Base-by-base conservation (phyloP, 2,797 vertebrate genomes). In the Pseudochromis fuscus region DNA sequence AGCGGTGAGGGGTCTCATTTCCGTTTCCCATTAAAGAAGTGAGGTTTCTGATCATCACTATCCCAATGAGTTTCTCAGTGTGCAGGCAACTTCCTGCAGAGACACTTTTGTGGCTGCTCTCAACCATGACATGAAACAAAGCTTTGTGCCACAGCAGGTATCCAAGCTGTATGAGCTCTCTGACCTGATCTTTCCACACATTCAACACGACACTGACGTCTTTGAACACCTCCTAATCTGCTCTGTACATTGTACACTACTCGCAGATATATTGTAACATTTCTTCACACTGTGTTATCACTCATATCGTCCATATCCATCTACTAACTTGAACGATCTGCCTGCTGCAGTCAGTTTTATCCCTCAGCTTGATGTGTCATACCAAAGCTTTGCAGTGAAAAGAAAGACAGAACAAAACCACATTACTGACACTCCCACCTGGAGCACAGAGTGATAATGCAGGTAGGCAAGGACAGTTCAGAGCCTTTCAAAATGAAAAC, bases 101-200 rank as follows among this genome's bases (percentile, higher is more conserved):
- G 83, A 82, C 62, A 61, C 51, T 87, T 80, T 66, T 51, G 67
- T 61, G 66, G 53, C 73, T 7, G 25, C 76, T 66, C 72, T 86
- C 82, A 84, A 81, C 82, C 81, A 48, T 83, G 75, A 84, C 74
- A 81, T 82, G 71, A 88, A 90, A 79, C 75, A 77, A 84, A 78
- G 65, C 79, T 72, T 60, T 38, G 58, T 51, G 66, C 70, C 82
- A 72, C 85, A 84, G 87, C 67, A 62, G 77, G 82, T 68, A 59
- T 77, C 57, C 51, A 27, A 80, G 67, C 65, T 37, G 2, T 42
- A 58, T 21, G 13, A 52, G 31, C 59, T 28, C 35, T 65, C 81
- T 67, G 28, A 33, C 38, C 71, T 59, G 55, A 46, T 58, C 18
- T 52, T 63, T 44, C 45, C 42, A 51, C 25, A 52, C 7, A 63